A percentile compares a stretch with the other conserved stretches of the same genome.
phyloP scores from a whole-genome alignment of 2,797 vertebrate species.

The Dryobates pubescens region DNA sequence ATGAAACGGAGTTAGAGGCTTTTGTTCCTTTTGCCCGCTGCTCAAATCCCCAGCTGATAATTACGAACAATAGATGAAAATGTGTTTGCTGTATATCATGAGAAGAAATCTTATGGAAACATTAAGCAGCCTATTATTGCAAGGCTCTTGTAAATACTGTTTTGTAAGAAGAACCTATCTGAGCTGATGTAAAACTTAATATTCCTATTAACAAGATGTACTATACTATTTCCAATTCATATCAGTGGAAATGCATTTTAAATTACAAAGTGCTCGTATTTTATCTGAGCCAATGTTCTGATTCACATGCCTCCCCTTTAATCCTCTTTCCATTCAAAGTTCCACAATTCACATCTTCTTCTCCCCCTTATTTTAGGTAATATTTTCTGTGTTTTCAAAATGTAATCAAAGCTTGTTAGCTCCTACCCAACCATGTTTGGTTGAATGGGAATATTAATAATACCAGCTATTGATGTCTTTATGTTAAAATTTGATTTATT shows the following conservation, averaged over 20 bases:
- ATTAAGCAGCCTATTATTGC: conserved; percentile 50
- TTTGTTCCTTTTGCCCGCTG: not conserved
- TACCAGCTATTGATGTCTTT: conserved; percentile 66
- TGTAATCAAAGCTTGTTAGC: conserved; percentile 58
- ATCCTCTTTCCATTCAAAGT: conserved; percentile 41
- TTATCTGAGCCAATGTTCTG: conserved; percentile 44
- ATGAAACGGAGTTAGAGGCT: not conserved
- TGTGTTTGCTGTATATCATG: conserved; percentile 43
- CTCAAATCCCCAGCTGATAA: conserved; percentile 38
- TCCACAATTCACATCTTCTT: conserved; percentile 43
- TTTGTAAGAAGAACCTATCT: conserved; percentile 50
- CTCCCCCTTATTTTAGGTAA: conserved; percentile 33
- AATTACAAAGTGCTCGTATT: conserved; percentile 33
- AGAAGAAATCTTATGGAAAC: conserved; percentile 43
- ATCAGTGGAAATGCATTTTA: conserved; percentile 49
- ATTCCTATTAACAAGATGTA: conserved; percentile 57
- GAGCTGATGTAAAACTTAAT: conserved; percentile 65
- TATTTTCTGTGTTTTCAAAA: conserved; percentile 51
- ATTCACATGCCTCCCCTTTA: conserved; percentile 48
- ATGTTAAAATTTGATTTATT: conserved; percentile 72
- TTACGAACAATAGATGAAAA: conserved; percentile 41
- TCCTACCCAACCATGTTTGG: conserved; percentile 26
- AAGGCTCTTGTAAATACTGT: conserved; percentile 50
- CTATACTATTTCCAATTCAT: conserved; percentile 30
- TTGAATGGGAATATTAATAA: conserved; percentile 71